Percentiles rank a stretch among this genome's conserved stretches.
phyloP scores from a whole-genome alignment of 2,888 invertebrate genomes.

The Orthonychiurus folsomi region DNA sequence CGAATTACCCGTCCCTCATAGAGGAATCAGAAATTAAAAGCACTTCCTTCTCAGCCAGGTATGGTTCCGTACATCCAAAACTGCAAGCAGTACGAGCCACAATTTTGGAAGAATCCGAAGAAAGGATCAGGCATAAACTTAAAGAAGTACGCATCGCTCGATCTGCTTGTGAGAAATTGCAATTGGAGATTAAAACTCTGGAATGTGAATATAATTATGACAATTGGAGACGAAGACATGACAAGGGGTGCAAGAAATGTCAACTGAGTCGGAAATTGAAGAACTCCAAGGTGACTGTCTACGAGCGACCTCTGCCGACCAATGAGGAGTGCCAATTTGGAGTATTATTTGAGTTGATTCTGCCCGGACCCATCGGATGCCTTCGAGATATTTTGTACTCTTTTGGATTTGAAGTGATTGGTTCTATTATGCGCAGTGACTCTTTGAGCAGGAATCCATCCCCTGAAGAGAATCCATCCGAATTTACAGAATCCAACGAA shows the following conservation, averaged over 20 bases:
- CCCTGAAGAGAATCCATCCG: too few species aligned
- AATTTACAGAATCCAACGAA: too few species aligned
- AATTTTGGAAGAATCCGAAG: background rate
- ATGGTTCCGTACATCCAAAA: background rate
- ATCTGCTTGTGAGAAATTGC: background rate
- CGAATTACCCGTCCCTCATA: background rate
- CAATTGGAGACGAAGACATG: background rate
- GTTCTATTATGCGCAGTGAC: background rate
- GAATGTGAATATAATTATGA: constrained; percentile 8
- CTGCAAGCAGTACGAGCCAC: background rate
- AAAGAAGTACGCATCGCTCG: background rate
- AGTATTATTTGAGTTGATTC: background rate
- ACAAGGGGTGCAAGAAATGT: background rate
- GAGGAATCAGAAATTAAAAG: background rate
- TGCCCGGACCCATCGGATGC: background rate
- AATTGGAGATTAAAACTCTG: background rate
- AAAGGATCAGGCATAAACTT: background rate
- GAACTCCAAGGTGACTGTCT: background rate
- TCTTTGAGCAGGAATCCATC: too few species aligned
- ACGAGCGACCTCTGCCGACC: constrained; percentile 1
- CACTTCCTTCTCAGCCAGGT: background rate
- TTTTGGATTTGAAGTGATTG: background rate
- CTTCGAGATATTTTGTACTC: background rate
- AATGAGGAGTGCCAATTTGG: constrained; percentile 3
- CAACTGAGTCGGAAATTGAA: background rate